Conservation (phyloP, 2,888 invertebrate species). For the Microplitis manilae region DNA sequence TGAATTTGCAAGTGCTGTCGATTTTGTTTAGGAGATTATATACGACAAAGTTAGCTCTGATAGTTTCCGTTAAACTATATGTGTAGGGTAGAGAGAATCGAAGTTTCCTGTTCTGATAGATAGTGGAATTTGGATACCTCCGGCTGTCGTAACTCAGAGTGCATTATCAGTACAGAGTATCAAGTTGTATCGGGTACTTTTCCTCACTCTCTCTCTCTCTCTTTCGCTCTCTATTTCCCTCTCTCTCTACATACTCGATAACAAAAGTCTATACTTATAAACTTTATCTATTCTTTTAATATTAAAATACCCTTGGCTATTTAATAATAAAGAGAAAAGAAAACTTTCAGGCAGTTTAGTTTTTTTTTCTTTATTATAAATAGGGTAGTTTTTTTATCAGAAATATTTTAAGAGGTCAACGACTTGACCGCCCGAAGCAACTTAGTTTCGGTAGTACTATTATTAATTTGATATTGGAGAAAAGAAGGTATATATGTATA, state of each 20-base stretch:
- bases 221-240: background rate
- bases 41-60: slow-evolving; percentile 26
- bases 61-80: slow-evolving; percentile 28
- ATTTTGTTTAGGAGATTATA: slow-evolving; percentile 18
- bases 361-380: slow-evolving; percentile 26
- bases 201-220: background rate
- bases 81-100: slow-evolving; percentile 12
- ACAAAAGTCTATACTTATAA: slow-evolving; percentile 26
- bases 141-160: slow-evolving; percentile 42
- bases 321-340: slow-evolving; percentile 3
- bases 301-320: background rate
- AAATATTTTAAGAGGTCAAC: slow-evolving; percentile 30
- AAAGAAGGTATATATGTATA: background rate
- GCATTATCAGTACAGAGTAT: slow-evolving; percentile 42
- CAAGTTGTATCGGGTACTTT: slow-evolving; percentile 39
- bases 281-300: slow-evolving; percentile 4
- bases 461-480: background rate
- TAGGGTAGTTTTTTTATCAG: background rate
- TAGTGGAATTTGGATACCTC: slow-evolving; percentile 42
- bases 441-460: slow-evolving; percentile 3
- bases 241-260: slow-evolving; percentile 24
- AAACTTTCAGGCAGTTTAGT: slow-evolving; percentile 1
- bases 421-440: slow-evolving; percentile 25
- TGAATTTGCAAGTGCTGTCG: background rate
- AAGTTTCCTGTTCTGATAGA: slow-evolving; percentile 38